These are phyloP conservation scores for Orthonychiurus folsomi DNA, from an alignment of 2,888 invertebrate species.

Conservation along the genomic window DNA sequence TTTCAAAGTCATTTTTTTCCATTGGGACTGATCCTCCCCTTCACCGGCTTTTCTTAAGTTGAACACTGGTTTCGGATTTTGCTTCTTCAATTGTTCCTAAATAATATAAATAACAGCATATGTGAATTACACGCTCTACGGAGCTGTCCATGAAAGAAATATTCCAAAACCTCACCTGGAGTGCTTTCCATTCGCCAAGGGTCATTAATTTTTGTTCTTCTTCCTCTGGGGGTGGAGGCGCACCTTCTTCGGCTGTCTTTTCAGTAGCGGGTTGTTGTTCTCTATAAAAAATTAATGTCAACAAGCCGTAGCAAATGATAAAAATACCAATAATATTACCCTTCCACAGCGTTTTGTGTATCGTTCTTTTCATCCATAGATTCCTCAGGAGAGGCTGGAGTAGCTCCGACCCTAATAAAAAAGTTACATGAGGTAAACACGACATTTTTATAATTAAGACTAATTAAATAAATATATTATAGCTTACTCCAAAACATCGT, in stretches of 20 bases:
- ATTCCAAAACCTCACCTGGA: slow-evolving; percentile 49
- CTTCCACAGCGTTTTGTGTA: slow-evolving; percentile 24
- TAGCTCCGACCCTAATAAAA: neutral
- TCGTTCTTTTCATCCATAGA: slow-evolving; percentile 41
- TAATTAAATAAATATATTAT: slow-evolving; percentile 5
- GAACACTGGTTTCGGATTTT: slow-evolving; percentile 72
- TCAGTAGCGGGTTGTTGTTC: too few species aligned
- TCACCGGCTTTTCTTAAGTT: slow-evolving; percentile 90
- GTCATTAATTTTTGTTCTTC: slow-evolving; percentile 63
- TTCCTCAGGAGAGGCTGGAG: slow-evolving; percentile 25
- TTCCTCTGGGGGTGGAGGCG: slow-evolving; percentile 46
- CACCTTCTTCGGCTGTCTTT: slow-evolving; percentile 34
- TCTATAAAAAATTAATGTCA: too few species aligned
- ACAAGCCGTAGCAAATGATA: too few species aligned
- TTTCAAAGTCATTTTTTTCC: slow-evolving; percentile 81
- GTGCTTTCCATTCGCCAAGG: slow-evolving; percentile 87
- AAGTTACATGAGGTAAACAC: too few species aligned
- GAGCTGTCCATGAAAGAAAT: neutral
- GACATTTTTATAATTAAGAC: too few species aligned
- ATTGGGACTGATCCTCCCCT: slow-evolving; percentile 80
- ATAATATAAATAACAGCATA: slow-evolving; percentile 5
- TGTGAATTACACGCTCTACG: slow-evolving; percentile 12
- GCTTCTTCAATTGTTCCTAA: slow-evolving; percentile 32
- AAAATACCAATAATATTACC: neutral
- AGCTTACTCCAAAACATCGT: slow-evolving; percentile 74